Conservation (phyloP, 2,888 invertebrate species). For the Diabrotica balteata region DNA sequence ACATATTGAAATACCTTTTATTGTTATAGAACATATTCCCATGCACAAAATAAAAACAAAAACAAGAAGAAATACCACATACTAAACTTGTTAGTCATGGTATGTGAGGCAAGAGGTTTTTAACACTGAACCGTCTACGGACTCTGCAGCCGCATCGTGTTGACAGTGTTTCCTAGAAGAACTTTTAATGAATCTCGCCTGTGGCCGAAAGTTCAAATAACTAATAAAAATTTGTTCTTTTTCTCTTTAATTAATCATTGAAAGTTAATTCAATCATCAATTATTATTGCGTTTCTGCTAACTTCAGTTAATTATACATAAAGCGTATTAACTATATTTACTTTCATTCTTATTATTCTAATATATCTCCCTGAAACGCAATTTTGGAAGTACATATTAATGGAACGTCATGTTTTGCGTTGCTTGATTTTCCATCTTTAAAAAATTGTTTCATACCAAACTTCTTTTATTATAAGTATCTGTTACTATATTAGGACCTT, state of each 20-base stretch:
- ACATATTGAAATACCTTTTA: neutral
- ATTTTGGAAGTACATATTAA: too few relatives aligned
- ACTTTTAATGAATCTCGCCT: conserved; percentile 1
- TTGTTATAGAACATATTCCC: neutral
- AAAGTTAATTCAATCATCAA: too few relatives aligned
- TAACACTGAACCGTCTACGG: conserved; percentile 3
- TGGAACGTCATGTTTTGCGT: too few relatives aligned
- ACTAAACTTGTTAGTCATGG: conserved; percentile 14
- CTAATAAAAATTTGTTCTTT: conserved; percentile 3
- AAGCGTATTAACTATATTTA: too few relatives aligned
- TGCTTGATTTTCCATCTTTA: too few relatives aligned
- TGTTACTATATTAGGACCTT: too few relatives aligned
- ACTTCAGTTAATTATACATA: too few relatives aligned
- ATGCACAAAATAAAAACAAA: neutral
- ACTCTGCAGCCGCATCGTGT: neutral
- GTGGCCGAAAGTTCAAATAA: conserved; percentile 6
- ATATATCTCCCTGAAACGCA: too few relatives aligned
- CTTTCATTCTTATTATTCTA: too few relatives aligned
- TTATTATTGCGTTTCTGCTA: too few relatives aligned
- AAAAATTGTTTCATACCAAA: too few relatives aligned
- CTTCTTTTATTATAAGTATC: too few relatives aligned
- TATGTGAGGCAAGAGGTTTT: conserved; percentile 9
- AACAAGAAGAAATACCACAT: conserved; percentile 4
- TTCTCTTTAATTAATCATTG: neutral
- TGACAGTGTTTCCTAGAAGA: conserved; percentile 11